Base-by-base conservation (phyloP, 2,113 vertebrate genomes). In the Macrotus californicus region DNA sequence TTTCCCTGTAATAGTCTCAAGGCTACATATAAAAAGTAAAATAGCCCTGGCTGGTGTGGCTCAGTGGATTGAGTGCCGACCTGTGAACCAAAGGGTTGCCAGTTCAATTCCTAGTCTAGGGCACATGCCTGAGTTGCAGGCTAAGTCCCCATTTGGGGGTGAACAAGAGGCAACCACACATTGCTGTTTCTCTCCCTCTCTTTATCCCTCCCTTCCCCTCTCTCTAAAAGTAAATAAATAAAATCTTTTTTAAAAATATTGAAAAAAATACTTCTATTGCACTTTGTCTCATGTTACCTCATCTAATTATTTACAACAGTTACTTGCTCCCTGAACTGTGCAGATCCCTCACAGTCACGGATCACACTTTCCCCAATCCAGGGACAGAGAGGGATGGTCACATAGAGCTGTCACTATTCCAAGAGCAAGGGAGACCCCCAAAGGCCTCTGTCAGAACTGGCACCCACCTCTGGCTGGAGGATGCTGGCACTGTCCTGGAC, bases 401-500 rank as follows among this genome's bases (percentile, higher is more conserved):
- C 7, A 7, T 2, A 56, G 52, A 46, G 48, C 15, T 73, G 54
- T 48, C 81, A 11, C 14, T 77, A 10, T 64, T 39, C 11, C 8
- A 24, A 72, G 52, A 31, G 36, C 39, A 6, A 21, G 3, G 36
- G 50, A 61, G 31, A 36, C 29, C 26, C 16, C 12, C 10, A 15
- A 73, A 76, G 54, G 21, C 34, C 39, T 39, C 26, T 0, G 3
- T 7, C 15, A 46, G 34, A 75, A 41, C 31, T 34, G 59, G 18
- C 11, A 48, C 5, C 52, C 0, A 15, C 77, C 43, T 34, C 48
- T 19, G 2, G 8, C 6, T n/a, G n/a, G 12, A 36, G 43, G 15
- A 1, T 1, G 3, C 39, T 13, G 24, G 24, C 1, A 10, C 52
- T 8, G 4, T 31, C 21, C n/a, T 19, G 1, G 46, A 16, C 22